Evolutionary conservation across 37 sponge, comb jelly and placozoan species (phyloP).

Genomic region (Aphrocallistes beatrix): DNA sequence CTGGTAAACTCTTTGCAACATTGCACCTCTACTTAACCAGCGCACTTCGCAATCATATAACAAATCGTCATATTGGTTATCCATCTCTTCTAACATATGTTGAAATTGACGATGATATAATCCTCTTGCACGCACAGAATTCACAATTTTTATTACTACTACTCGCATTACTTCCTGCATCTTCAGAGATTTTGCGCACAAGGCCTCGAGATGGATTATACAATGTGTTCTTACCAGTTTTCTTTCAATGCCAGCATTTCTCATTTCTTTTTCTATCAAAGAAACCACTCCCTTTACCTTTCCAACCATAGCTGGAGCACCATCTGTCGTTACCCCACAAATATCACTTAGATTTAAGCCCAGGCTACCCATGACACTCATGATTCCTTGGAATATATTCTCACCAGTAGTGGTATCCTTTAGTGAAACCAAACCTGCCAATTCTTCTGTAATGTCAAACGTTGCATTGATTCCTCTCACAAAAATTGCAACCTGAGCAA

Average conservation of each 20-base stretch:
- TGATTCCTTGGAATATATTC: neutral
- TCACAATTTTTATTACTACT: neutral
- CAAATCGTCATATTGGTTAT: neutral
- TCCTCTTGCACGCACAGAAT: neutral
- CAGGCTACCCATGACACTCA: neutral
- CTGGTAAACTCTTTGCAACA: neutral
- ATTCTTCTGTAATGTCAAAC: neutral
- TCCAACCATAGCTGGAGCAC: constrained; percentile 5
- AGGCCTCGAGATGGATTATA: constrained; percentile 3
- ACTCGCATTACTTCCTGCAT: constrained; percentile 16
- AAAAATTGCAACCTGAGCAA: constrained; percentile 9
- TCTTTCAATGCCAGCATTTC: neutral
- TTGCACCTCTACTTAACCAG: neutral
- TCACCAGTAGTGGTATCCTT: neutral
- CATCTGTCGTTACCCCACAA: constrained; percentile 13
- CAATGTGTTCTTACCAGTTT: neutral
- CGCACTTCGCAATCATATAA: constrained; percentile 11
- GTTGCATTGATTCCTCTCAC: neutral
- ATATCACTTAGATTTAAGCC: neutral
- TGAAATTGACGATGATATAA: constrained; percentile 7
- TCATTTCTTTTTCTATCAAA: constrained; percentile 11
- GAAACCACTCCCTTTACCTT: neutral
- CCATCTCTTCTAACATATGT: neutral
- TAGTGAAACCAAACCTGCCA: constrained; percentile 1
- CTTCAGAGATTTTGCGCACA: constrained; percentile 10